Conservation (phyloP, 2,113 vertebrate genomes). For the Felis chaus region DNA sequence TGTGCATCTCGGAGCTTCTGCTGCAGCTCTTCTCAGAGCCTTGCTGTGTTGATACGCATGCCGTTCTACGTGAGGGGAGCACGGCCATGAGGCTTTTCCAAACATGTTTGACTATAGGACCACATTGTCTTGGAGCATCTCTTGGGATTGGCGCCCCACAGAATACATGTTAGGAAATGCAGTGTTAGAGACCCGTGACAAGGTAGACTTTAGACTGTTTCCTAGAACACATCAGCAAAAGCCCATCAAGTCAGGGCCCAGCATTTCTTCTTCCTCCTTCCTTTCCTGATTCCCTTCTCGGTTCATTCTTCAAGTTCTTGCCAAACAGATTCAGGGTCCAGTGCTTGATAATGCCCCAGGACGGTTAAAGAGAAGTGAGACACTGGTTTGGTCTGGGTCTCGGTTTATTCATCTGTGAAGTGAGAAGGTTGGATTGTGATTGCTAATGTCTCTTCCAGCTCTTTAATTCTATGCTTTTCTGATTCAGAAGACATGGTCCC, state of each 20-base stretch:
- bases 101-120: not conserved
- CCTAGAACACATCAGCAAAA: not conserved
- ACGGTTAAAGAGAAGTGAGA: not conserved
- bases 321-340: not conserved
- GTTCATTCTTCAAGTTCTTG: not conserved
- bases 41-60: no score
- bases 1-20: not conserved
- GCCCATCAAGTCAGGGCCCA: not conserved
- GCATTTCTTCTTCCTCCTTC: not conserved
- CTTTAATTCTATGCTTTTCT: constrained; percentile 42
- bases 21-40: not conserved
- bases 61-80: not conserved
- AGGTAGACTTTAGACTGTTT: not conserved
- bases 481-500: not conserved
- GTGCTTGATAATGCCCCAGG: not conserved
- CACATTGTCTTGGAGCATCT: not conserved
- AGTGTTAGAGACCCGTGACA: not conserved
- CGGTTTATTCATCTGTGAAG: constrained; percentile 38
- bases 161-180: not conserved
- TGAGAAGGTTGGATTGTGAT: constrained; percentile 9
- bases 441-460: not conserved
- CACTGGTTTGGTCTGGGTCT: constrained; percentile 7
- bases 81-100: not conserved
- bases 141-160: not conserved
- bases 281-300: constrained; percentile 7